Evolutionary conservation across 1,140 invertebrate species (phyloP).

Genomic region (Papilio dardanus): DNA sequence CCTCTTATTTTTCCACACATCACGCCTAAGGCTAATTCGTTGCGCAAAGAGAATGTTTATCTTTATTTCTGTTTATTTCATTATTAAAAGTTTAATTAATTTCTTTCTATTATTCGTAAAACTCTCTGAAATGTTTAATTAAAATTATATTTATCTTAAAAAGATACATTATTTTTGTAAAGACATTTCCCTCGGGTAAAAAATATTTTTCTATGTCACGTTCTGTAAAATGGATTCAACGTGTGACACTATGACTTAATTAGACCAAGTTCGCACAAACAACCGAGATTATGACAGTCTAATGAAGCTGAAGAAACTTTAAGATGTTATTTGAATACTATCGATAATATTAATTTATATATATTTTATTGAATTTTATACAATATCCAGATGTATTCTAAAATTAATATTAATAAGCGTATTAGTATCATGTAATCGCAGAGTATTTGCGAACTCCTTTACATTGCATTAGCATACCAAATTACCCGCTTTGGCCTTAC

Average conservation of each 20-base stretch:
- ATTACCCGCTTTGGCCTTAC: slow-evolving; percentile 34
- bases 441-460: slow-evolving; percentile 23
- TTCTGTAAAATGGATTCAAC: too few species aligned
- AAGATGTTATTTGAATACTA: too few species aligned
- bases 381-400: neutral
- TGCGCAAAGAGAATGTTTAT: slow-evolving; percentile 31
- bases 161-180: neutral
- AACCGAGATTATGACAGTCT: too few species aligned
- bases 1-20: slow-evolving; percentile 37
- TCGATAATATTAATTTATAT: too few species aligned
- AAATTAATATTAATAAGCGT: neutral
- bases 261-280: too few species aligned
- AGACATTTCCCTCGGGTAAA: neutral
- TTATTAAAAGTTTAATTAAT: slow-evolving; percentile 6
- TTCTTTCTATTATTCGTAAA: neutral
- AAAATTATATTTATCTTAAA: neutral
- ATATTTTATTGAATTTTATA: neutral
- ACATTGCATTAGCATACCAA: slow-evolving; percentile 36
- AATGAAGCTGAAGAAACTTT: too few species aligned
- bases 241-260: too few species aligned
- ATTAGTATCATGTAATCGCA: slow-evolving; percentile 19
- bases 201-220: too few species aligned
- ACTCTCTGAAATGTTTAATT: neutral
- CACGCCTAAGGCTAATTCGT: slow-evolving; percentile 33
- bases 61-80: slow-evolving; percentile 23